These are phyloP conservation scores for Sminthurides bifidus DNA, from an alignment of 1,140 invertebrate genomes.

Conservation along the genomic window DNA sequence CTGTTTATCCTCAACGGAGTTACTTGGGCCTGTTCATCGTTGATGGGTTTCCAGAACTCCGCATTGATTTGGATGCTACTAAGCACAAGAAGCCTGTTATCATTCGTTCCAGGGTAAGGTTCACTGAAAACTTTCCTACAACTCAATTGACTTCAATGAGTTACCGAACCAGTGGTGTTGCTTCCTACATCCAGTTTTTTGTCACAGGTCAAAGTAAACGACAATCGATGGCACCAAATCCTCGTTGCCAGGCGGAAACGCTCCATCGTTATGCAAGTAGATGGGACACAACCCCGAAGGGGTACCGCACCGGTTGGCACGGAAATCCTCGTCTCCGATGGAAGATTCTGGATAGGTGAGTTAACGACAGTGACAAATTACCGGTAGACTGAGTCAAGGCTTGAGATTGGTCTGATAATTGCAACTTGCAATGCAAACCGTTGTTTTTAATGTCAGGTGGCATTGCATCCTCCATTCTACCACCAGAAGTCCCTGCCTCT, in stretches of 20 bases:
- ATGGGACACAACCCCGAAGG: conserved; percentile 48
- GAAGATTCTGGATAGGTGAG: conserved; percentile 61
- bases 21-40: conserved; percentile 51
- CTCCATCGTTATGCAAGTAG: conserved; percentile 54
- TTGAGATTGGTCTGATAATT: neutral
- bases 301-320: conserved; percentile 50
- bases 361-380: conserved; percentile 1
- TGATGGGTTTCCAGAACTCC: conserved; percentile 49
- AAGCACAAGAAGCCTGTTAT: conserved; percentile 44
- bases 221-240: conserved; percentile 59
- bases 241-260: conserved; percentile 52
- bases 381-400: neutral
- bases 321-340: conserved; percentile 57
- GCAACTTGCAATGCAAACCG: neutral
- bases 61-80: conserved; percentile 47
- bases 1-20: conserved; percentile 39
- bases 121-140: too few relatives aligned
- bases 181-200: neutral
- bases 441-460: conserved; percentile 18
- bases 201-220: conserved; percentile 44
- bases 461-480: conserved; percentile 40
- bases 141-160: neutral
- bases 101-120: conserved; percentile 44
- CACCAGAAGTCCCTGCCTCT: conserved; percentile 43
- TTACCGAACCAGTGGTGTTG: conserved; percentile 15